Conservation (phyloP, 2,797 vertebrate species). For the Notolepis coatsorum region DNA sequence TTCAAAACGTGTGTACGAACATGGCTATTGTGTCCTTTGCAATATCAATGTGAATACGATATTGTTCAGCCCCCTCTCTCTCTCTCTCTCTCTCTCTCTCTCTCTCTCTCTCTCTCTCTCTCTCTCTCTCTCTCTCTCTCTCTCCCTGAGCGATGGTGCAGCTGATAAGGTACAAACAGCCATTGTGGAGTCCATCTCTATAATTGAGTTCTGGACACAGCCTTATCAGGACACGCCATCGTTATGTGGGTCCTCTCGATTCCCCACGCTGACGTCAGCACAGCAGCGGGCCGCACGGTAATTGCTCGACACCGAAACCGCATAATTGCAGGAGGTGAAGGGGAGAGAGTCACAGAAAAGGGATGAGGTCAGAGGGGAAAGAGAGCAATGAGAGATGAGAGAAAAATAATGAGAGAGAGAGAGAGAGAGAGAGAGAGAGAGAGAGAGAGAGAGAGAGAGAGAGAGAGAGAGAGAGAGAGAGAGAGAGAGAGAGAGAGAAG, state of each 20-base stretch:
- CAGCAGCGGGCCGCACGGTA: conserved; percentile 71
- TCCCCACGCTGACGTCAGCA: conserved; percentile 73
- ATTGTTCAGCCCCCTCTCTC: not conserved
- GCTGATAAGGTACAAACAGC: conserved; percentile 70
- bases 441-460: conserved; percentile 22
- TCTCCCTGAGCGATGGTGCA: conserved; percentile 24
- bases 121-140: conserved; percentile 31
- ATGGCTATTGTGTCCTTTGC: no score
- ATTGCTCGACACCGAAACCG: conserved; percentile 75
- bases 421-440: conserved; percentile 24
- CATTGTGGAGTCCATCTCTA: conserved; percentile 72
- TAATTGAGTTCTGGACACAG: conserved; percentile 72
- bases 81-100: not conserved
- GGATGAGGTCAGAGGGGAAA: conserved; percentile 60
- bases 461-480: conserved; percentile 48
- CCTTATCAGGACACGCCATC: conserved; percentile 81
- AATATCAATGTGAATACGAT: no score
- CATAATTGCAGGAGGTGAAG: conserved; percentile 69
- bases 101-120: conserved; percentile 2
- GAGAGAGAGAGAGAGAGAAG: conserved; percentile 16
- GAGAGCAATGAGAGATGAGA: conserved; percentile 19
- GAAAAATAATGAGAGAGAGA: conserved; percentile 8
- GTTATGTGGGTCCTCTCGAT: conserved; percentile 82
- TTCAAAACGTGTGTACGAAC: no score
- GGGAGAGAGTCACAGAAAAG: conserved; percentile 60